Percentiles rank a stretch among this genome's conserved stretches.
These are phyloP conservation scores for Rhipidura dahli DNA, from an alignment of 2,113 vertebrate genomes.

Conservation along the genomic window DNA sequence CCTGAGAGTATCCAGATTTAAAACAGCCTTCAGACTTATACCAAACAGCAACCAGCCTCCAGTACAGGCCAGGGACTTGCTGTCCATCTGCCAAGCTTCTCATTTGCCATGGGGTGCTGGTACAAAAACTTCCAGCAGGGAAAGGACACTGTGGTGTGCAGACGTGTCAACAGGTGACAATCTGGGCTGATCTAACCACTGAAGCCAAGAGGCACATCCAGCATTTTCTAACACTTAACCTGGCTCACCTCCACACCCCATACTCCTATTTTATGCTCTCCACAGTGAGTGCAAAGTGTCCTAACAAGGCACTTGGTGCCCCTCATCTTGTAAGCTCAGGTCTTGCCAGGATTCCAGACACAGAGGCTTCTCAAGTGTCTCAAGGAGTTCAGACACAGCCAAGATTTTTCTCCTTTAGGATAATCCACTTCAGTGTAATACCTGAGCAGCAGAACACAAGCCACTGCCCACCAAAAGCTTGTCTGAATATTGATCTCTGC, in stretches of 20 bases:
- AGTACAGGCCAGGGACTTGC: not conserved
- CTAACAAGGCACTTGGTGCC: not conserved
- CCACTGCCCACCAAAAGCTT: not conserved
- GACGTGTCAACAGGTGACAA: rapidly evolving
- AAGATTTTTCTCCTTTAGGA: not conserved
- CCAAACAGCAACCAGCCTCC: not conserved
- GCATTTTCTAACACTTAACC: not conserved
- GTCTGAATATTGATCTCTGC: not conserved
- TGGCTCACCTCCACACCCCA: not conserved
- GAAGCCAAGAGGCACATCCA: not conserved
- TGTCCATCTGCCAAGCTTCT: not conserved
- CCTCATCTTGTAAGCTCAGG: not conserved
- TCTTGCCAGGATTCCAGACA: not conserved
- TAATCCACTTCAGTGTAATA: not conserved
- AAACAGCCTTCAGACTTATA: not conserved
- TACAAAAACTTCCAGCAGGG: not conserved
- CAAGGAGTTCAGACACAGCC: not conserved
- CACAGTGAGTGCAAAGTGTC: not conserved
- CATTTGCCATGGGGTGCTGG: not conserved
- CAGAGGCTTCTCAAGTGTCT: not conserved
- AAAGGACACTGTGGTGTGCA: not conserved
- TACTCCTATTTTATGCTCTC: not conserved
- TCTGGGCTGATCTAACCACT: not conserved
- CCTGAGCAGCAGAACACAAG: not conserved
- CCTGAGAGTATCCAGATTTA: not conserved